Base-by-base conservation (phyloP, 2,888 invertebrate genomes). In the Himalopsyche kuldschensis region DNA sequence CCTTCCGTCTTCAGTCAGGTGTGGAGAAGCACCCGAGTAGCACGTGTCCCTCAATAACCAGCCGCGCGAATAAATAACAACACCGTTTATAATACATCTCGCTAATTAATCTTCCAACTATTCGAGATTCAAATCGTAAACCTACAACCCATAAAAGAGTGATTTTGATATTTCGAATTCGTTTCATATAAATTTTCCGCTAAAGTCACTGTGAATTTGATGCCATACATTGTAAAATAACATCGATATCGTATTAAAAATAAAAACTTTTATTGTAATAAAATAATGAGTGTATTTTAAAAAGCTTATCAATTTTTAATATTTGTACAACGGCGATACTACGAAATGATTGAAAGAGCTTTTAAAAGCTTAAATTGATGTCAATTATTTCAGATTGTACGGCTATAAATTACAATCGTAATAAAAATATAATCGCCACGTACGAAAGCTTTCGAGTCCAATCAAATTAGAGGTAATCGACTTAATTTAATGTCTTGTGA, bases 391-490 rank as follows among this genome's bases (percentile, higher is more conserved):
- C 55, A 55, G 69, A 80, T 79, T 32, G n/a, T 31, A 27, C 80
- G 8, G 32, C 24, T 46, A 69, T 24, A 24, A 75, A 46, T 35
- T 11, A 30, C 79, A 79, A 69, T 80, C 80, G 15, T 75, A 63
- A 69, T 48, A 32, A 47, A 8, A n/a, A 41, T 41, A 41, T 41
- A 41, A 41, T 41, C 41, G 41, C 41, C 15, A 41, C 41, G 15
- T 15, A 15, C 41, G 11, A 41, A 55, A 55, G 55, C 24, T 55
- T 55, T 55, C 15, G 55, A 55, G 55, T 55, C 55, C 79, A 82
- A 79, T 82, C 82, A 79, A 82, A 82, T 82, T 82, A 82, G 63
- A 82, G 79, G 41, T 79, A 79, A 82, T 82, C 82, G 35, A 63
- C 78, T 82, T 75, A 82, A 24, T 79, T 17, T 80, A 69, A 80